phyloP scores from a whole-genome alignment of 1,140 invertebrate species.

The Parapsyche elsis region DNA sequence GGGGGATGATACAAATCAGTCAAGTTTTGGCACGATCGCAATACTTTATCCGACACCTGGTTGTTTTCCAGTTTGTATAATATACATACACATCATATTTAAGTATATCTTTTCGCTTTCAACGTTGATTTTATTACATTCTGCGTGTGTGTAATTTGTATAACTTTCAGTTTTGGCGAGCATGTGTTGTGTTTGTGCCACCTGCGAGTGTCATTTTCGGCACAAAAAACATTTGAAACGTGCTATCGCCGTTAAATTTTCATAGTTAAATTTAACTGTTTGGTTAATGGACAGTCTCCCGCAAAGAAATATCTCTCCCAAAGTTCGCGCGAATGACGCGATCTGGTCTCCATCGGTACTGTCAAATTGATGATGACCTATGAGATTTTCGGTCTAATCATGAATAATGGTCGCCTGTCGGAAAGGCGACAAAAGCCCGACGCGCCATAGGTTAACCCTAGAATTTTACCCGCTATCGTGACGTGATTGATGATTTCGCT shows the following conservation, averaged over 20 bases:
- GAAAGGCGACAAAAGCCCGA: slow-evolving; percentile 1
- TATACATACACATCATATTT: too few species aligned
- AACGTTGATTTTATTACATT: not conserved
- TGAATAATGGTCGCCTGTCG: slow-evolving; percentile 8
- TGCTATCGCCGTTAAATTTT: not conserved
- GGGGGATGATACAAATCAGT: too few species aligned
- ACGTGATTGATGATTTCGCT: slow-evolving; percentile 28
- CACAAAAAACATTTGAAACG: not conserved
- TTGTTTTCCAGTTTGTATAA: not conserved
- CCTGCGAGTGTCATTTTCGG: not conserved
- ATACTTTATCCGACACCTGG: too few species aligned
- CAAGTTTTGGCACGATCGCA: too few species aligned
- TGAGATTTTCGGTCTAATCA: not conserved
- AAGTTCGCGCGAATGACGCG: not conserved
- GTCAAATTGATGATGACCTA: not conserved
- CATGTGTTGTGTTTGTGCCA: not conserved
- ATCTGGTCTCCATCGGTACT: not conserved
- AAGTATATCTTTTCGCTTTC: not conserved
- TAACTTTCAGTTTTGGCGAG: too few species aligned
- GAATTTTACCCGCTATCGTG: slow-evolving; percentile 2
- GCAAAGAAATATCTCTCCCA: not conserved
- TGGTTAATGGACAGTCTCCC: not conserved
- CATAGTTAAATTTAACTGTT: not conserved
- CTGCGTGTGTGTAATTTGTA: too few species aligned
- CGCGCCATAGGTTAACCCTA: not conserved